Evolutionary conservation across 2,113 vertebrate species (phyloP), one percentile per base, ranked within the genome.

Genomic region (Dasypus novemcinctus): DNA sequence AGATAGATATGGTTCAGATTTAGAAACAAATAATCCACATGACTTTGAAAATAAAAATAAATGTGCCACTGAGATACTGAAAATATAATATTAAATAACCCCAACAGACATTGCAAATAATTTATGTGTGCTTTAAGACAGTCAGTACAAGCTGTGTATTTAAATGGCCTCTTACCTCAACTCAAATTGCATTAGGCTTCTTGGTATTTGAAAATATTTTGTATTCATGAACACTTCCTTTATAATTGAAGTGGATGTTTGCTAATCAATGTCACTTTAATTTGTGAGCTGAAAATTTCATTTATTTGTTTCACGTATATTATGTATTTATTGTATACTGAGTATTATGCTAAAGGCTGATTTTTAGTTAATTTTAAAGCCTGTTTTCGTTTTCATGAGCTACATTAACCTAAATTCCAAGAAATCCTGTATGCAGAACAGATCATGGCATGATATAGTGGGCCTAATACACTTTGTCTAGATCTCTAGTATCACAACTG

Each of bases 211-310:
- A 92, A 94, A 92, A 49, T 46, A 82, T 64, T 94, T 90, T 95
- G 36, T 80, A 43, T 95, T 95, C 76, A 83, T 83, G 63, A 91
- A 38, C 54, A 59, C 5, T 72, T 80, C 38, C 74, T 95, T 93
- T 96, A 88, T 90, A 95, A 91, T 93, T 88, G 84, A 94, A 92
- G 49, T 66, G 29, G 43, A 74, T 90, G n/a, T 85, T 90, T 88
- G 80, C 64, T 93, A 82, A 46, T 21, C 46, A 59, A 59, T 33
- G 29, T 25, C 69, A 90, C 69, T 93, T 66, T 95, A 74, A 95
- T 92, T 72, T 91, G n/a, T 90, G 54, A 93, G 46, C 33, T 68
- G n/a, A 41, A 59, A 93, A 89, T 36, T 81, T 76, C n/a, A 72
- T 79, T 89, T 95, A 78, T 91, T 94, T 41, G 78, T 63, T 41